Conservation (phyloP, 2,888 invertebrate genomes). For the Galeopsomyia nigrocyanea region DNA sequence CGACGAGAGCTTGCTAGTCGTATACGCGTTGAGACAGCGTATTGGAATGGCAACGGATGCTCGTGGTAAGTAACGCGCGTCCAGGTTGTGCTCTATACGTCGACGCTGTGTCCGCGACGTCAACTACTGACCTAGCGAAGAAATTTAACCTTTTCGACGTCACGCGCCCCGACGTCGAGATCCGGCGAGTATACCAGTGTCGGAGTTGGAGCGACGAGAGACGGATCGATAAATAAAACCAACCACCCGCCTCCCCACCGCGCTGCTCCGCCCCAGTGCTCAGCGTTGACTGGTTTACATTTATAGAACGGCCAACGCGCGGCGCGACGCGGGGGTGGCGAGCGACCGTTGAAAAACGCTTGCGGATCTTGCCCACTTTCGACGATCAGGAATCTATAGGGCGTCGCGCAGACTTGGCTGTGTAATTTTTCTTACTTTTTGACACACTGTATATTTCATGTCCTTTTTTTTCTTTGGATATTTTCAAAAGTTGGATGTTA, state of each 20-base stretch:
- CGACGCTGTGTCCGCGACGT: neutral
- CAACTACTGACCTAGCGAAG: slow-evolving; percentile 52
- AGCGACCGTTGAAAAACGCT: slow-evolving; percentile 56
- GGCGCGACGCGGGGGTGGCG: slow-evolving; percentile 54
- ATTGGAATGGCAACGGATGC: too few species aligned
- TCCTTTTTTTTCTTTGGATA: neutral
- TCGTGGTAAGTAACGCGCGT: too few species aligned
- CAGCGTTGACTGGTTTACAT: slow-evolving; percentile 20
- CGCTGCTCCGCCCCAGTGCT: neutral
- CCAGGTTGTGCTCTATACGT: neutral
- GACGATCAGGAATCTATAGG: slow-evolving; percentile 60
- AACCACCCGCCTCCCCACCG: neutral
- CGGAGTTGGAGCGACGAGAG: slow-evolving; percentile 30
- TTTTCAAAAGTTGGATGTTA: too few species aligned
- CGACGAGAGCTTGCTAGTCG: too few species aligned
- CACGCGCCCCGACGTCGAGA: slow-evolving; percentile 62
- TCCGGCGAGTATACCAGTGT: slow-evolving; percentile 57
- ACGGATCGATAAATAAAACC: slow-evolving; percentile 29
- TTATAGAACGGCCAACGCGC: slow-evolving; percentile 41
- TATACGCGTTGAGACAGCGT: too few species aligned
- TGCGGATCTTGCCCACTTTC: slow-evolving; percentile 61
- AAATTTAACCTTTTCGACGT: slow-evolving; percentile 65
- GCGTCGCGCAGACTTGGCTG: neutral
- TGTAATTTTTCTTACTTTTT: neutral
- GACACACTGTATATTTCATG: too few species aligned